Percentiles rank a stretch among this genome's conserved stretches.
These are phyloP conservation scores for Ptychochromis oligacanthus DNA, from an alignment of 2,113 vertebrate species.

Conservation along the genomic window DNA sequence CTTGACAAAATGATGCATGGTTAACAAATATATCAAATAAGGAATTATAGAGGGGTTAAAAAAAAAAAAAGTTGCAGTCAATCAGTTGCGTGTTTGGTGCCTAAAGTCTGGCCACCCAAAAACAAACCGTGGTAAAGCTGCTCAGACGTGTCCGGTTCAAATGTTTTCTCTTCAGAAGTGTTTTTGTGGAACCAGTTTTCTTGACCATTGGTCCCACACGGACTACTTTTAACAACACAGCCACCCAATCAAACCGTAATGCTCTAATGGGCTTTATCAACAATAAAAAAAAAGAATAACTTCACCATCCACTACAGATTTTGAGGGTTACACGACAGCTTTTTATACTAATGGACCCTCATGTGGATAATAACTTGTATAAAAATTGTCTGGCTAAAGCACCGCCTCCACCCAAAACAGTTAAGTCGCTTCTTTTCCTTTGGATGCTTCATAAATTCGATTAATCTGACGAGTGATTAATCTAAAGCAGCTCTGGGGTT, in stretches of 20 bases:
- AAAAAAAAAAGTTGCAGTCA: background rate
- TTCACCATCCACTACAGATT: background rate
- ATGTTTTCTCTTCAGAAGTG: too few species aligned
- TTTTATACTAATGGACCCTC: background rate
- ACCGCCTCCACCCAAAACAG: background rate
- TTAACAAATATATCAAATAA: background rate
- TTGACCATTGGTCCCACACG: too few species aligned
- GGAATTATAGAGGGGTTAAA: background rate
- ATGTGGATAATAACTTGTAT: background rate
- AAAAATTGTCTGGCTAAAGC: background rate
- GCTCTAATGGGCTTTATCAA: background rate
- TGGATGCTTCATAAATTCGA: conserved; percentile 4
- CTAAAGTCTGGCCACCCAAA: too few species aligned
- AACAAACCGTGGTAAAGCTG: too few species aligned
- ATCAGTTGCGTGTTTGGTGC: background rate
- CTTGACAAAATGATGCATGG: background rate
- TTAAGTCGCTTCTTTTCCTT: background rate
- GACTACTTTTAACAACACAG: too few species aligned
- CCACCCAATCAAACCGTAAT: too few species aligned
- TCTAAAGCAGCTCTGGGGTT: background rate
- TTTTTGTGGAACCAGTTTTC: too few species aligned
- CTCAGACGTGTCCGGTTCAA: too few species aligned
- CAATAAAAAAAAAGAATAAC: background rate
- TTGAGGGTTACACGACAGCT: background rate
- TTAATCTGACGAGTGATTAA: background rate